Base-by-base conservation (phyloP, 2,888 invertebrate species). In the Euplagia quadripunctaria region DNA sequence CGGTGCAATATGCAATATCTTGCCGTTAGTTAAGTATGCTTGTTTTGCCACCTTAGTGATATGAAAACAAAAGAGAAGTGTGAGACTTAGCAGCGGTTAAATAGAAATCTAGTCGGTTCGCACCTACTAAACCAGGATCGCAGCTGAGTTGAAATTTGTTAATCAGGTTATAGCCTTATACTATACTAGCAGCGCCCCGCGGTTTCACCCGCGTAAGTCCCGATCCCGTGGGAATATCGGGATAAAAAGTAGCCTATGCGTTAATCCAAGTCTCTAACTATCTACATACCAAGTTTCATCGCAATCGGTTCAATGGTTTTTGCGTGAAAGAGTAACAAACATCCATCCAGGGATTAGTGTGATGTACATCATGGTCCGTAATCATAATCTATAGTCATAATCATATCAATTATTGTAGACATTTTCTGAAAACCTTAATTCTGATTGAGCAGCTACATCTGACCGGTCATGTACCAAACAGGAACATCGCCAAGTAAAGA, bases 401-500 rank as follows among this genome's bases (percentile, higher is more conserved):
- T 16, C 46, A 46, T 17, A 43, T 46, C 9, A 49, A 66, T 66
- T 20, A 7, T 31, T 31, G 31, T 2, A 55, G 42, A 12, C 0
- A 43, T 58, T 68, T 43, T 68, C 20, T 55, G 17, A 55, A 68
- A 68, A 58, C 11, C 42, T 58, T 42, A 14, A 8, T 58, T 58
- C 14, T 4, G n/a, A 12, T 55, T 12, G 55, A 11, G 31, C n/a
- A 7, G 61, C 31, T 63, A 14, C 55, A 68, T 58, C 11, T 31
- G 49, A 70, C 51, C 20, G 31, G 14, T 17, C 12, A 41, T 55
- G 20, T 55, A 58, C 31, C 31, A 31, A 31, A 31, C 31, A 73
- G 82, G 80, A 83, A 79, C 75, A 71, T 72, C 72, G 74, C 83
- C 84, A 83, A 76, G 71, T 71, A 71, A 68, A 70, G 41, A 66